Percentiles rank a stretch among this genome's conserved stretches.
These are phyloP conservation scores for Typhlichthys eigenmanni DNA, from an alignment of 2,797 vertebrate genomes.

Conservation along the genomic window DNA sequence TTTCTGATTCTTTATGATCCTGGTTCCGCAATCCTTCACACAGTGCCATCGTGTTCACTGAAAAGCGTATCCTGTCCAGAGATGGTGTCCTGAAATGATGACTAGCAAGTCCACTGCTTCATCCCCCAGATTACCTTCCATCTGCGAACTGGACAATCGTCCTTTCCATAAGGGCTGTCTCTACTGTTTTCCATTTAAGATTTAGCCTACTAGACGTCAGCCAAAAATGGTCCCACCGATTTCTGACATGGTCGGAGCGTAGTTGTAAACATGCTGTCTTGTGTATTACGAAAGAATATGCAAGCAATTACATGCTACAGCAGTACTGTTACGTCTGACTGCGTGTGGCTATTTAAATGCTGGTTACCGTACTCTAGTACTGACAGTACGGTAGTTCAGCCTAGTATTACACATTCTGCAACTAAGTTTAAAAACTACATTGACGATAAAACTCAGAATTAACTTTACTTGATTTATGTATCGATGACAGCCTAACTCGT, in stretches of 20 bases:
- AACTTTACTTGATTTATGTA: no score
- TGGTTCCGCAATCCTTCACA: not conserved
- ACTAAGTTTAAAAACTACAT: no score
- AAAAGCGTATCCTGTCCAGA: conserved; percentile 2
- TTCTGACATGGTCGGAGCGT: no score
- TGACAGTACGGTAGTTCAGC: no score
- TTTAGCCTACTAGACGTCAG: not conserved
- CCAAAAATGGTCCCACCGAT: not conserved
- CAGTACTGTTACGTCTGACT: not conserved
- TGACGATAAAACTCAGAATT: no score
- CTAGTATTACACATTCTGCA: no score
- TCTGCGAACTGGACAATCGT: conserved; percentile 22
- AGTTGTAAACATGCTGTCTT: not conserved
- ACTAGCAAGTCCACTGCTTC: conserved; percentile 9
- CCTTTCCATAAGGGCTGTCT: conserved; percentile 30
- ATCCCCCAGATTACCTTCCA: conserved; percentile 11
- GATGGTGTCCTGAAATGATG: not conserved
- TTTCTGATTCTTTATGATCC: conserved; percentile 24
- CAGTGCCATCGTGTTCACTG: conserved; percentile 6
- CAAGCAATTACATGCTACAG: no score
- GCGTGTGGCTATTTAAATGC: no score
- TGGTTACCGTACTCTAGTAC: no score
- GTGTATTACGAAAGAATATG: no score
- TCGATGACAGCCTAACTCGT: no score
- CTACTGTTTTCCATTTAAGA: conserved; percentile 43